These are phyloP conservation scores for Unio pictorum DNA, from an alignment of 2,888 invertebrate species.

Conservation along the genomic window DNA sequence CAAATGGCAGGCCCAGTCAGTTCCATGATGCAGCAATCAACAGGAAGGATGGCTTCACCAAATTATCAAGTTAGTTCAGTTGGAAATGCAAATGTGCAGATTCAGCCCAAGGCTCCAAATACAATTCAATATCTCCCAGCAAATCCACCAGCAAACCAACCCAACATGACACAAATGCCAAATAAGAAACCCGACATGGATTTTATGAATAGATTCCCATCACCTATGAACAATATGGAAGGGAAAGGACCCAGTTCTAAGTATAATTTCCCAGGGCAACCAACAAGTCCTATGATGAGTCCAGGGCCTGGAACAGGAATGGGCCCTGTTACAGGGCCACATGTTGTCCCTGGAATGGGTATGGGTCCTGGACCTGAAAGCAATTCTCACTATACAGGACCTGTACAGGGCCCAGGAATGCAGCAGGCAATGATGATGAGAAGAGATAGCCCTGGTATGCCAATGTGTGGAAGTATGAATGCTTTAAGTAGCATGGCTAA, in stretches of 20 bases:
- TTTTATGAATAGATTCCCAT: slow-evolving; percentile 88
- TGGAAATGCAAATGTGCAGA: slow-evolving; percentile 86
- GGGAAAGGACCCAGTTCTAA: slow-evolving; percentile 81
- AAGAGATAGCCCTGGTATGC: slow-evolving; percentile 21
- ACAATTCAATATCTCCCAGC: slow-evolving; percentile 98
- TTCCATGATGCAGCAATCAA: slow-evolving; percentile 15
- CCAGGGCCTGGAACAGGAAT: slow-evolving; percentile 46
- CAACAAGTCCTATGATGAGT: slow-evolving; percentile 33
- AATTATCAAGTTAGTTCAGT: slow-evolving; percentile 66
- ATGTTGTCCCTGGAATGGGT: slow-evolving; percentile 31
- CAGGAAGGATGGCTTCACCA: slow-evolving; percentile 47
- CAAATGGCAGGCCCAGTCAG: slow-evolving; percentile 11
- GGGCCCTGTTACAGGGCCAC: slow-evolving; percentile 20
- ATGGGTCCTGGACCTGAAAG: slow-evolving; percentile 34
- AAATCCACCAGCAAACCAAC: slow-evolving; percentile 81
- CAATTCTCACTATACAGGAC: too few species aligned
- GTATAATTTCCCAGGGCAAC: slow-evolving; percentile 77
- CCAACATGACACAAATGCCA: slow-evolving; percentile 31
- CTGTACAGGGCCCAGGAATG: slow-evolving; percentile 25
- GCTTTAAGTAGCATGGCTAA: slow-evolving; percentile 36
- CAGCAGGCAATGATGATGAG: slow-evolving; percentile 43
- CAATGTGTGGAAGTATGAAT: slow-evolving; percentile 21
- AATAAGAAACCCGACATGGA: slow-evolving; percentile 54
- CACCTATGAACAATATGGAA: slow-evolving; percentile 83
- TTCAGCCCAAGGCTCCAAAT: slow-evolving; percentile 96